Evolutionary conservation across 2,797 vertebrate species (phyloP).

Genomic region (Myioborus miniatus): DNA sequence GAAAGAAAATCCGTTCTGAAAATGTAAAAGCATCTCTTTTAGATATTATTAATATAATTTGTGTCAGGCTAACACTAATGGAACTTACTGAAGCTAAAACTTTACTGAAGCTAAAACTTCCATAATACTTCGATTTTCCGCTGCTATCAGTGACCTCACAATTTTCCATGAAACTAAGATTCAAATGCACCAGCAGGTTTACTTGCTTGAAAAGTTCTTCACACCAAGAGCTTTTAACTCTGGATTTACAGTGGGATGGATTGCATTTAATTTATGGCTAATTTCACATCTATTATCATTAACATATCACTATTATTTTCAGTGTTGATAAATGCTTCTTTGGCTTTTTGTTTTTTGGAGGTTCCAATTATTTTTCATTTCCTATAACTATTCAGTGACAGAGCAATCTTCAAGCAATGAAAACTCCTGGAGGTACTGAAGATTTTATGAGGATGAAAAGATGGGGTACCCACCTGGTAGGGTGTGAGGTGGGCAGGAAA

Average conservation of each 20-base stretch:
- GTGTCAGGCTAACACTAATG: background rate
- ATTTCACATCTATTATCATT: background rate
- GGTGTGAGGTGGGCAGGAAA: background rate
- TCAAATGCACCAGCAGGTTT: background rate
- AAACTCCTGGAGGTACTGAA: background rate
- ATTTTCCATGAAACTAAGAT: background rate
- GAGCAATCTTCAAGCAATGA: background rate
- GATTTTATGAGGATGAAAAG: background rate
- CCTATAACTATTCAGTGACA: background rate
- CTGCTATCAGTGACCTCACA: background rate
- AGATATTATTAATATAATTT: background rate
- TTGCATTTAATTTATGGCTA: background rate
- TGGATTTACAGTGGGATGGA: background rate
- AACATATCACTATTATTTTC: background rate
- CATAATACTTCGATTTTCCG: background rate
- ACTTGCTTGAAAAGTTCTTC: background rate
- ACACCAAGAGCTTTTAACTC: background rate
- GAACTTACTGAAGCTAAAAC: background rate
- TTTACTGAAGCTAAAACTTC: background rate
- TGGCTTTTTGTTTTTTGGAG: background rate
- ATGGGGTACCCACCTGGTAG: background rate
- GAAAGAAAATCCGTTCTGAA: background rate
- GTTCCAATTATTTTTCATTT: background rate
- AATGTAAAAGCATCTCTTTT: background rate
- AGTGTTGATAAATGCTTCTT: background rate